Evolutionary conservation across 2,797 vertebrate species (phyloP).

Genomic region (Champsocephalus esox): DNA sequence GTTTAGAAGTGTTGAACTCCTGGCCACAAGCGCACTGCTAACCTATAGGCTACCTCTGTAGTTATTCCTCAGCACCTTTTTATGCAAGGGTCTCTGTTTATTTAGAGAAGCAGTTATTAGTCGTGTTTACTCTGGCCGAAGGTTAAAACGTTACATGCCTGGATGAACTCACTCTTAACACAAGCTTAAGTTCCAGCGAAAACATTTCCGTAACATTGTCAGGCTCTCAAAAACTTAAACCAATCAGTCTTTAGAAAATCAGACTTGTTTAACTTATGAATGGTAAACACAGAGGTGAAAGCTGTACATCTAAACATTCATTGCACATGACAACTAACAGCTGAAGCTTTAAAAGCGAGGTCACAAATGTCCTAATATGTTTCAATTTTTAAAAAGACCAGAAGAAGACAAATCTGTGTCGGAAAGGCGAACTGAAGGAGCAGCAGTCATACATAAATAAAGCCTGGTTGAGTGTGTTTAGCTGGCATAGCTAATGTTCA

Average conservation of each 20-base stretch:
- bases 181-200: slow-evolving; percentile 55
- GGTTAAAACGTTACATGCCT: slow-evolving; percentile 58
- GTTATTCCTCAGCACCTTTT: slow-evolving; percentile 26
- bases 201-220: slow-evolving; percentile 55
- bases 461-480: slow-evolving; percentile 30
- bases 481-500: slow-evolving; percentile 40
- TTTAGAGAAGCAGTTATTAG: slow-evolving; percentile 60
- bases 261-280: slow-evolving; percentile 46
- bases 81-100: slow-evolving; percentile 42
- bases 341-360: slow-evolving; percentile 5
- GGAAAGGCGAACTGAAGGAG: neutral
- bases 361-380: slow-evolving; percentile 4
- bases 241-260: slow-evolving; percentile 40
- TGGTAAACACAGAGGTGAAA: slow-evolving; percentile 48
- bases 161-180: slow-evolving; percentile 66
- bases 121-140: slow-evolving; percentile 56
- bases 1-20: slow-evolving; percentile 16
- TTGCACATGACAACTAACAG: slow-evolving; percentile 27
- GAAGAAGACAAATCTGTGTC: neutral
- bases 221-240: slow-evolving; percentile 26
- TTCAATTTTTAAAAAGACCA: neutral
- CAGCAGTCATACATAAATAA: slow-evolving; percentile 52
- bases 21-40: slow-evolving; percentile 3
- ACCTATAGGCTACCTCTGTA: slow-evolving; percentile 19
- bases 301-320: slow-evolving; percentile 51